Percentiles rank a stretch among this genome's conserved stretches.
These are phyloP conservation scores for Pangasius larnaudii DNA, from an alignment of 2,797 vertebrate genomes.

Conservation along the genomic window DNA sequence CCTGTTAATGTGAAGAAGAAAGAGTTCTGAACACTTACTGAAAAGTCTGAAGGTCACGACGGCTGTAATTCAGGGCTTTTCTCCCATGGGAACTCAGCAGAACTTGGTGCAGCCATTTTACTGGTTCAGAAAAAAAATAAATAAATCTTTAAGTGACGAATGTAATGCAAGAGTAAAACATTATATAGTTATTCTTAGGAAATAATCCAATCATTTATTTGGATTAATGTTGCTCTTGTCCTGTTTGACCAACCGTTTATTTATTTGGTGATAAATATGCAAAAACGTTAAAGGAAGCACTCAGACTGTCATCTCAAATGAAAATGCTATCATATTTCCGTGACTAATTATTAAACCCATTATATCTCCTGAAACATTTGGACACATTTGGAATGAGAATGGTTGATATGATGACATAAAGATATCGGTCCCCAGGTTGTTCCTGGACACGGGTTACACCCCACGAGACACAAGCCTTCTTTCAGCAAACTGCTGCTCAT, in stretches of 20 bases:
- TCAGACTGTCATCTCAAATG: not conserved
- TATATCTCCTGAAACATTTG: not conserved
- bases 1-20: slow-evolving; percentile 39
- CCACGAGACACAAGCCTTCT: not conserved
- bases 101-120: not conserved
- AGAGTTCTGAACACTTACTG: slow-evolving; percentile 46
- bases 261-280: not conserved
- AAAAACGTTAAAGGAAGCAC: not conserved
- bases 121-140: not conserved
- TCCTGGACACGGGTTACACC: not conserved
- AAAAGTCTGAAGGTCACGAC: slow-evolving; percentile 23
- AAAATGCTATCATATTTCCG: not conserved
- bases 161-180: not conserved
- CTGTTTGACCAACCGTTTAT: not conserved
- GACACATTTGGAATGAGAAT: not conserved
- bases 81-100: slow-evolving; percentile 41
- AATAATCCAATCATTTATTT: not conserved
- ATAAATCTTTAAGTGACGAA: slow-evolving; percentile 1
- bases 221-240: not conserved
- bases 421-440: not conserved
- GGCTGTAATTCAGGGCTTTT: slow-evolving; percentile 42
- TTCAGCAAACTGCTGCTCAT: not conserved
- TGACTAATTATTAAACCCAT: not conserved
- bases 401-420: not conserved
- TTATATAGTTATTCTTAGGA: not conserved